Percentiles rank a stretch among this genome's conserved stretches.
phyloP scores from a whole-genome alignment of 1,140 invertebrate genomes.

The Psix sp. region DNA sequence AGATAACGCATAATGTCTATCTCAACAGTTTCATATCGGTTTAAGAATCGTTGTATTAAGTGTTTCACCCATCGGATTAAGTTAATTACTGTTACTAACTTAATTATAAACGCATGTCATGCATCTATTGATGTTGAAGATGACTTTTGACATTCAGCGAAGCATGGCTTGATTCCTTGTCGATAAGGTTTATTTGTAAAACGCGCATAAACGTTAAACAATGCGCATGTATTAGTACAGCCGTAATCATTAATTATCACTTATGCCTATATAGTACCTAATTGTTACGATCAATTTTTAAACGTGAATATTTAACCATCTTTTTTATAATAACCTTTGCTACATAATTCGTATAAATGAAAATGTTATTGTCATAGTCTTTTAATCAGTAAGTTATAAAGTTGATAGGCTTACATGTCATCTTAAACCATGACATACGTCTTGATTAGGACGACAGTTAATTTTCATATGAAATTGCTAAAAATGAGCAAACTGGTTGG shows the following conservation, averaged over 20 bases:
- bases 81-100: slow-evolving; percentile 48
- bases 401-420: too few relatives aligned
- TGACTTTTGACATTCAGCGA: slow-evolving; percentile 52
- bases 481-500: slow-evolving; percentile 45
- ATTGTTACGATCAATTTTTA: not conserved
- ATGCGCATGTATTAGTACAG: not conserved
- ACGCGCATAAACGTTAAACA: slow-evolving; percentile 16
- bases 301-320: too few relatives aligned
- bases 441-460: too few relatives aligned
- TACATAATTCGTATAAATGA: too few relatives aligned
- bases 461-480: too few relatives aligned
- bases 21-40: slow-evolving; percentile 28
- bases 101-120: slow-evolving; percentile 52
- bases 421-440: too few relatives aligned
- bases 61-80: slow-evolving; percentile 40
- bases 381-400: too few relatives aligned
- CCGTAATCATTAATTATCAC: slow-evolving; percentile 15
- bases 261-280: not conserved
- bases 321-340: too few relatives aligned
- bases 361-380: too few relatives aligned
- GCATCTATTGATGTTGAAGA: slow-evolving; percentile 41
- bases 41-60: slow-evolving; percentile 21
- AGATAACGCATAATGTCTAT: slow-evolving; percentile 21
- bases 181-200: slow-evolving; percentile 38
- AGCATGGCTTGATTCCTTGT: too few relatives aligned